Conservation (phyloP, 2,888 invertebrate genomes). For the Julus scandinavius region DNA sequence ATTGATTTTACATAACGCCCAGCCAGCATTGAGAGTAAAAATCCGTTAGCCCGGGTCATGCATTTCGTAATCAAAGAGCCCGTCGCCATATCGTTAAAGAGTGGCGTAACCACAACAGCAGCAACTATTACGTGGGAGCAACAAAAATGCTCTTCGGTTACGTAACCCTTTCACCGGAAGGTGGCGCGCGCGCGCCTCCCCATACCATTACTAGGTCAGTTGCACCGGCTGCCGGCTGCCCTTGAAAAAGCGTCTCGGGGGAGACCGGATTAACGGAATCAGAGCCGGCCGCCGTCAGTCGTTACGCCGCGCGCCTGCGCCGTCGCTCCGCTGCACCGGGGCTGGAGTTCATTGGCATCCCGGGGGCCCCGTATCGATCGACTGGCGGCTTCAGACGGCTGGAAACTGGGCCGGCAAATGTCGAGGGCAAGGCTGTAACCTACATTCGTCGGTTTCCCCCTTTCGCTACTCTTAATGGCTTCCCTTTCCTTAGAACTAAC, state of each 20-base stretch:
- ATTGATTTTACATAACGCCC: no score
- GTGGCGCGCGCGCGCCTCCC: neutral
- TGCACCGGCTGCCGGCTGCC: constrained; percentile 12
- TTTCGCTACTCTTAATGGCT: neutral
- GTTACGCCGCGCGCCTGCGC: neutral
- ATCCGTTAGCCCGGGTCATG: no score
- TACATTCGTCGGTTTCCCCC: constrained; percentile 22
- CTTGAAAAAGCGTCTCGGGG: constrained; percentile 5
- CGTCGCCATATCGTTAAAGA: no score
- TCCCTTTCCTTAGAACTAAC: neutral
- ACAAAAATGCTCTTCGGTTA: neutral
- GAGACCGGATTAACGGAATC: neutral
- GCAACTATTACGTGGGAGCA: no score
- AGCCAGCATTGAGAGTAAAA: no score
- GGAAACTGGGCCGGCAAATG: constrained; percentile 25
- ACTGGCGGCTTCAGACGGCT: constrained; percentile 23
- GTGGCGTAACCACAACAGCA: no score
- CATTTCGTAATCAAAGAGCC: no score
- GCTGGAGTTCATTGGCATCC: constrained; percentile 3
- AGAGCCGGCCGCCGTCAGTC: no score
- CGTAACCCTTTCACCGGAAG: neutral
- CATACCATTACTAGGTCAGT: neutral
- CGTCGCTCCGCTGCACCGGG: neutral
- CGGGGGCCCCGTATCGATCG: constrained; percentile 39
- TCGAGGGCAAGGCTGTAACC: constrained; percentile 42